A percentile compares a stretch with the other conserved stretches of the same genome.
Evolutionary conservation across 2,797 vertebrate species (phyloP).

Genomic region (Alcedo atthis): DNA sequence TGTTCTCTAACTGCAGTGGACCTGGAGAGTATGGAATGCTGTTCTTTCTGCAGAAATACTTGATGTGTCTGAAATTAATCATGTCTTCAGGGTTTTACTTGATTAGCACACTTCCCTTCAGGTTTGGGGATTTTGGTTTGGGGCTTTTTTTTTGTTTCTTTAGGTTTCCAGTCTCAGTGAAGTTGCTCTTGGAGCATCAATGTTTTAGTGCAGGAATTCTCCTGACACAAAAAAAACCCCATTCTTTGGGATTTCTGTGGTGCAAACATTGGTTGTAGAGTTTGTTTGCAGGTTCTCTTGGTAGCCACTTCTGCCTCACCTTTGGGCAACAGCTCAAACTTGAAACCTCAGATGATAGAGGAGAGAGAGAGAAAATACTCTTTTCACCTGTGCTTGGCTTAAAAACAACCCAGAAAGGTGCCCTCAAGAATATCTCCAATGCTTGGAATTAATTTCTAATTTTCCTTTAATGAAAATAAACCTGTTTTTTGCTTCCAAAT

Average conservation of each 20-base stretch:
- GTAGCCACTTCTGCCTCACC: background rate
- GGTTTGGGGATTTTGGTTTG: background rate
- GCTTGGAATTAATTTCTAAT: background rate
- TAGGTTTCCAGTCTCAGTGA: background rate
- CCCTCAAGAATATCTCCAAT: background rate
- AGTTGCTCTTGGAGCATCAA: background rate
- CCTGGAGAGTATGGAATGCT: background rate
- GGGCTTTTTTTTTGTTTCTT: background rate
- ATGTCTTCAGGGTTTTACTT: background rate
- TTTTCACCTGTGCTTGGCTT: background rate
- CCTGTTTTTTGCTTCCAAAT: no score
- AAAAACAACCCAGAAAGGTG: background rate
- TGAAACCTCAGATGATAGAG: background rate
- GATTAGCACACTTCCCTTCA: background rate
- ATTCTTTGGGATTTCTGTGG: background rate
- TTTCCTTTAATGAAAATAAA: background rate
- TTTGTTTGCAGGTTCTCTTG: background rate
- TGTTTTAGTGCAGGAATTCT: background rate
- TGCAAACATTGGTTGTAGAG: background rate
- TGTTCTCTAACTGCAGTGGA: background rate
- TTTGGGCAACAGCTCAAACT: background rate
- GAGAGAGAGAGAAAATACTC: background rate
- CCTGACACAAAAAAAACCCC: background rate
- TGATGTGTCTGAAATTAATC: background rate
- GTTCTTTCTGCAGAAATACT: background rate